These are phyloP conservation scores for Parus major DNA, from an alignment of 2,113 vertebrate genomes.

Conservation along the genomic window DNA sequence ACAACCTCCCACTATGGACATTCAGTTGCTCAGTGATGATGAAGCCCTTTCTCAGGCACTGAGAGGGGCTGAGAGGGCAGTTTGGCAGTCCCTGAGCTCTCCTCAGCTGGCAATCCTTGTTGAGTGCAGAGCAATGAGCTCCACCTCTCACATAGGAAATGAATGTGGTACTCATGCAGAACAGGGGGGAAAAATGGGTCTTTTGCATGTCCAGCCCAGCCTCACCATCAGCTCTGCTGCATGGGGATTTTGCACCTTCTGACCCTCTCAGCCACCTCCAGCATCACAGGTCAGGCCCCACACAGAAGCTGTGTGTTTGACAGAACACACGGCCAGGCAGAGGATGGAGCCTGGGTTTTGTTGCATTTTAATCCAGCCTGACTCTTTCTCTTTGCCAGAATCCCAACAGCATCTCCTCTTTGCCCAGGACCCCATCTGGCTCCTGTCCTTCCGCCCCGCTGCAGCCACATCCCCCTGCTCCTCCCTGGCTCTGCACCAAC, in stretches of 20 bases:
- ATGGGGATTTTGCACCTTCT: background rate
- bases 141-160: background rate
- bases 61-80: background rate
- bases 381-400: background rate
- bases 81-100: background rate
- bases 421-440: background rate
- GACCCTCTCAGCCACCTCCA: background rate
- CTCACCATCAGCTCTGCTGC: background rate
- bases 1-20: background rate
- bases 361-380: background rate
- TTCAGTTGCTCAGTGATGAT: fast-evolving
- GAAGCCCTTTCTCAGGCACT: fast-evolving
- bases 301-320: background rate
- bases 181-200: fast-evolving
- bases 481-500: background rate
- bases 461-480: background rate
- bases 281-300: background rate
- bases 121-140: background rate
- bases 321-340: fast-evolving
- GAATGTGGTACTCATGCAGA: background rate
- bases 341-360: background rate
- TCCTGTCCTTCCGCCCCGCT: background rate
- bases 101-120: background rate
- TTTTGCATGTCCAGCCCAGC: background rate
- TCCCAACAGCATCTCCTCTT: background rate